Evolutionary conservation across 2,888 invertebrate genomes (phyloP).

Genomic region (Eurois occulta): DNA sequence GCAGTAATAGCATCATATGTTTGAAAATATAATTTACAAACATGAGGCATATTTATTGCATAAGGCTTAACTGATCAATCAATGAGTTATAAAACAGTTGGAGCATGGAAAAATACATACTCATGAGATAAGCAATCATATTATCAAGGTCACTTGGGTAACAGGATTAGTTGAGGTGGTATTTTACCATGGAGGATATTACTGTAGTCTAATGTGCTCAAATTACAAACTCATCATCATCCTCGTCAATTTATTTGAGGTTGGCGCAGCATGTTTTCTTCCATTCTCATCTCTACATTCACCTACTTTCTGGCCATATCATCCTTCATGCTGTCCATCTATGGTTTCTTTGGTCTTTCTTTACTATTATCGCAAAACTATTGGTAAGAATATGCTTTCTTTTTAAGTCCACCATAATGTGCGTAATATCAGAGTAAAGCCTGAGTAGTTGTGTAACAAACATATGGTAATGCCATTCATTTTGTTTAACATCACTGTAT

Average conservation of each 20-base stretch:
- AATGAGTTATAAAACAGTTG: conserved; percentile 35
- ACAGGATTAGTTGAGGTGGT: neutral
- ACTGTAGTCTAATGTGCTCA: neutral
- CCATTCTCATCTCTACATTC: neutral
- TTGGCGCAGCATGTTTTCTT: neutral
- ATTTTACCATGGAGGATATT: neutral
- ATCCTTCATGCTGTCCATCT: neutral
- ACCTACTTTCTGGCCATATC: neutral
- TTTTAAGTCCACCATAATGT: neutral
- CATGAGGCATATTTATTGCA: neutral
- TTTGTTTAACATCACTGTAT: neutral
- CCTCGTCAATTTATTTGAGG: neutral
- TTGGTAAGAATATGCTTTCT: neutral
- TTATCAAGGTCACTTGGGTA: conserved; percentile 39
- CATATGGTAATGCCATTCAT: neutral
- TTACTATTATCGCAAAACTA: neutral
- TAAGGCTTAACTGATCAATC: conserved; percentile 6
- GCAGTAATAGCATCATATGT: conserved; percentile 2
- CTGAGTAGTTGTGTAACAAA: neutral
- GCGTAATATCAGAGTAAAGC: neutral
- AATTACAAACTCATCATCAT: neutral
- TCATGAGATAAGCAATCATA: conserved; percentile 43
- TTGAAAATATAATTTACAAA: conserved; percentile 16
- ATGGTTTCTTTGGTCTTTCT: neutral
- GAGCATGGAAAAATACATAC: conserved; percentile 7